Evolutionary conservation across 2,888 invertebrate species (phyloP).

Genomic region (Nebria brevicollis): DNA sequence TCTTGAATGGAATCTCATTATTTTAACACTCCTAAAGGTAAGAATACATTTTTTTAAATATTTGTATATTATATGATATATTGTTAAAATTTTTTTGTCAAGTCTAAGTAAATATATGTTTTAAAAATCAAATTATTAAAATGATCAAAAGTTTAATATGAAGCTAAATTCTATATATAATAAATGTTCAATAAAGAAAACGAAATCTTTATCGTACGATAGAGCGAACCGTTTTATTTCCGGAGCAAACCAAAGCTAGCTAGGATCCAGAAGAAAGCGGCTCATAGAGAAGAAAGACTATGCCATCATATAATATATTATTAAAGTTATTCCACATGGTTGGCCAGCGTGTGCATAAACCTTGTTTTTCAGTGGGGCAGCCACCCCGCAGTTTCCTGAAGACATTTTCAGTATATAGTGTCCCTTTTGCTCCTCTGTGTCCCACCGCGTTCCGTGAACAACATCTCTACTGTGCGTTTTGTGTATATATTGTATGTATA

Average conservation of each 20-base stretch:
- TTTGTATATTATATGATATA: neutral
- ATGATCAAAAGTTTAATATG: neutral
- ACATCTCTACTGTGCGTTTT: conserved; percentile 47
- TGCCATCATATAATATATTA: conserved; percentile 49
- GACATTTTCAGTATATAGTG: conserved; percentile 11
- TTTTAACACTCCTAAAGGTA: conserved; percentile 40
- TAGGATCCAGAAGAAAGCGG: conserved; percentile 2
- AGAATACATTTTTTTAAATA: neutral
- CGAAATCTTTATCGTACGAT: neutral
- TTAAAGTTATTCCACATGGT: conserved; percentile 51
- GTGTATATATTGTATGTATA: conserved; percentile 48
- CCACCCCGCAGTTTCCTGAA: conserved; percentile 24
- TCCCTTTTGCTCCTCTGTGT: neutral
- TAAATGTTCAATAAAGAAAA: neutral
- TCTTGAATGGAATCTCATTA: conserved; percentile 44
- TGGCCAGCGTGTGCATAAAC: conserved; percentile 50
- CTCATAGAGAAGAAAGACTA: conserved; percentile 27
- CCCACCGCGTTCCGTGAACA: conserved; percentile 47
- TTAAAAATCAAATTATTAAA: conserved; percentile 19
- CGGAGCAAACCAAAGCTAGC: neutral
- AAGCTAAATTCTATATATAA: neutral
- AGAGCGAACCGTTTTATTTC: neutral
- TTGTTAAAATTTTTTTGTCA: neutral
- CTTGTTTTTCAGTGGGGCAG: conserved; percentile 42
- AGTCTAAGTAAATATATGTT: conserved; percentile 35